These are phyloP conservation scores for Mus musculus DNA, from an alignment of 2,113 vertebrate species.

Conservation along the genomic window DNA sequence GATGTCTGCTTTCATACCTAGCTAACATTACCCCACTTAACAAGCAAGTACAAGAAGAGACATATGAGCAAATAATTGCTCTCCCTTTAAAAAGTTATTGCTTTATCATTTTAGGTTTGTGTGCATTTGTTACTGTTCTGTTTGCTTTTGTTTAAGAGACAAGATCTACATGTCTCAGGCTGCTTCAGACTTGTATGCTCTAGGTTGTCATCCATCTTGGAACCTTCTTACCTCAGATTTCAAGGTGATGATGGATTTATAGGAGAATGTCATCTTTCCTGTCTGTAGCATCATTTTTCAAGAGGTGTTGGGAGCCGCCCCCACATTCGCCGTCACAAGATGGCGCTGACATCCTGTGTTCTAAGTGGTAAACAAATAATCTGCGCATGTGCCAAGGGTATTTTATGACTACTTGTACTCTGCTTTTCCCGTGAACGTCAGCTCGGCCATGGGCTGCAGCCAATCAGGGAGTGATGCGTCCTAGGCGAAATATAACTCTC, in stretches of 20 bases:
- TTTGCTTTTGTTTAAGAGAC: neutral
- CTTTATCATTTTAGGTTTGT: too few relatives aligned
- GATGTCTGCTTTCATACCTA: neutral
- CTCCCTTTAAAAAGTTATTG: neutral
- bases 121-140: neutral
- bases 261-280: neutral
- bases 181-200: neutral
- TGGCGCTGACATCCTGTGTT: too few relatives aligned
- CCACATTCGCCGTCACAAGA: too few relatives aligned
- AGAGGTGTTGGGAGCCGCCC: too few relatives aligned
- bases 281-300: conserved; percentile 40
- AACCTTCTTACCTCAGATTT: neutral
- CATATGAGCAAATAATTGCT: neutral
- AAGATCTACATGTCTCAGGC: neutral
- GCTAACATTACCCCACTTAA: neutral
- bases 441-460: too few relatives aligned
- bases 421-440: too few relatives aligned
- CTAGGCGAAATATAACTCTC: too few relatives aligned
- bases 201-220: neutral
- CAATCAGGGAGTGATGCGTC: too few relatives aligned
- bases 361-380: too few relatives aligned
- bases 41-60: neutral
- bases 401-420: too few relatives aligned
- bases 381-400: too few relatives aligned
- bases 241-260: neutral